Conservation (phyloP, 2,113 vertebrate species). For the Turdus rufiventris region DNA sequence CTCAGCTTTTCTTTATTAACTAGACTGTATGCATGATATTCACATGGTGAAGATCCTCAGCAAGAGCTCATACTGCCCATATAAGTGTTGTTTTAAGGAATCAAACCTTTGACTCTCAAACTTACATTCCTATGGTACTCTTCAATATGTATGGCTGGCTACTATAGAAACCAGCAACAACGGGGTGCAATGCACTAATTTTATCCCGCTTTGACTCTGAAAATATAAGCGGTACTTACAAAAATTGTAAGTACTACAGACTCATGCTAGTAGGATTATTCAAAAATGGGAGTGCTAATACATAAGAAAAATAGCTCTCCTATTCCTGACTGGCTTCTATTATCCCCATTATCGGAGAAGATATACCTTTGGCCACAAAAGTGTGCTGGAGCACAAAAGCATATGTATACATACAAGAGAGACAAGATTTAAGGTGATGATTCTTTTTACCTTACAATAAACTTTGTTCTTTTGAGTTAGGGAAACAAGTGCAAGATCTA, state of each 20-base stretch:
- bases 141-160: slow-evolving; percentile 71
- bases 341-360: slow-evolving; percentile 72
- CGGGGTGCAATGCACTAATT: slow-evolving; percentile 72
- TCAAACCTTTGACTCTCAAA: slow-evolving; percentile 74
- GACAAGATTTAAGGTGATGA: slow-evolving; percentile 9
- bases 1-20: slow-evolving; percentile 60
- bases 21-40: slow-evolving; percentile 52
- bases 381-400: slow-evolving; percentile 52
- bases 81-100: slow-evolving; percentile 71
- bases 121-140: slow-evolving; percentile 71
- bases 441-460: not conserved
- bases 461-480: not conserved
- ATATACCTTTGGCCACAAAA: slow-evolving; percentile 56
- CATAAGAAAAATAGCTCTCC: slow-evolving; percentile 71
- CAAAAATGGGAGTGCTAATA: slow-evolving; percentile 73
- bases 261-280: slow-evolving; percentile 72
- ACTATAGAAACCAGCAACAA: slow-evolving; percentile 67
- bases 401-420: not conserved
- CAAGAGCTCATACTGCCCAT: slow-evolving; percentile 62
- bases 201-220: slow-evolving; percentile 77
- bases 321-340: slow-evolving; percentile 63
- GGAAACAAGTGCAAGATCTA: not conserved
- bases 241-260: slow-evolving; percentile 78
- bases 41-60: slow-evolving; percentile 60
- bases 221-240: slow-evolving; percentile 75